Conservation (phyloP, 2,113 vertebrate genomes). For the Heterotilapia buettikoferi region DNA sequence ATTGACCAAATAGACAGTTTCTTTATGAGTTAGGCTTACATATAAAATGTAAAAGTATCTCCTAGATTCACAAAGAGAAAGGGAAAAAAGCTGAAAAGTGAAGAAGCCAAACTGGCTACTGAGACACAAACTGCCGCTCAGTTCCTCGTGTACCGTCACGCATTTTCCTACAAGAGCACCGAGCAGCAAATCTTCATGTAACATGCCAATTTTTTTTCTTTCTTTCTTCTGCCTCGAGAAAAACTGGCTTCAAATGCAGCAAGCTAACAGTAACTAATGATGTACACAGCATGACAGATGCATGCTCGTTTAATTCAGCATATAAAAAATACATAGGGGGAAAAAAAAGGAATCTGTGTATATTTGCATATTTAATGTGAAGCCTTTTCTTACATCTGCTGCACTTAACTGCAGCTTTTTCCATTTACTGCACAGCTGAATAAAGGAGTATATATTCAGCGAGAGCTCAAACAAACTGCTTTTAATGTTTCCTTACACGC, state of each 20-base stretch:
- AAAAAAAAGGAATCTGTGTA: not conserved
- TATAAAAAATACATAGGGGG: not conserved
- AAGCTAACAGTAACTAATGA: not conserved
- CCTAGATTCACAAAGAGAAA: not conserved
- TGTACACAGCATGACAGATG: not conserved
- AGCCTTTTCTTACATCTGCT: not conserved
- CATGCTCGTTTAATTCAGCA: not conserved
- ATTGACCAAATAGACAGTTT: not conserved
- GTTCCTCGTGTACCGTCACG: not conserved
- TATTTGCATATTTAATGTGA: conserved; percentile 19
- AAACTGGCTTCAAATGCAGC: not conserved
- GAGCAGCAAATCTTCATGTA: not conserved
- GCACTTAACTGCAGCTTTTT: conserved; percentile 16
- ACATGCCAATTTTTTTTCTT: not conserved
- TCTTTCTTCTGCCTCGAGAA: not conserved
- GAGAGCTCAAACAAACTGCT: conserved; percentile 36
- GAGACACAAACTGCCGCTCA: not conserved
- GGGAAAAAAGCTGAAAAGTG: not conserved
- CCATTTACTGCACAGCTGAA: not conserved
- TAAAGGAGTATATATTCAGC: not conserved
- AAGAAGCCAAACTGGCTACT: not conserved
- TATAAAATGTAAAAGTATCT: not conserved
- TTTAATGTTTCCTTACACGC: conserved; percentile 20
- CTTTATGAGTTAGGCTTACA: not conserved
- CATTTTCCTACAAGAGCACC: conserved; percentile 1